Evolutionary conservation across 2,888 invertebrate species (phyloP), one percentile per base, ranked within the genome.

Genomic region (Drosophila lutescens): DNA sequence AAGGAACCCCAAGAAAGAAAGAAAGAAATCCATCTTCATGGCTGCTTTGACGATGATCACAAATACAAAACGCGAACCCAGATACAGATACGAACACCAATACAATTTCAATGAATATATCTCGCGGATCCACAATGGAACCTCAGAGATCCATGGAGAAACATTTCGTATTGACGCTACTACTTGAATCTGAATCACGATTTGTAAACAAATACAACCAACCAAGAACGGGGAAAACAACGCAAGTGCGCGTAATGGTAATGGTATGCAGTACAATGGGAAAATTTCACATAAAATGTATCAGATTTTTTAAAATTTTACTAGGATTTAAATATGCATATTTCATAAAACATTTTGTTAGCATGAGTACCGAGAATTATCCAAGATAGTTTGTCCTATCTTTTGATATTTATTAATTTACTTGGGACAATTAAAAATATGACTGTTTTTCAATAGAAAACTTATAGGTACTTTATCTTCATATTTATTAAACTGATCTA

Each of bases 21-120:
- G 81, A 88, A 77, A 89, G 89, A 87, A 89, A 86, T 86, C 89
- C 89, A 89, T 89, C 88, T 89, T 89, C 88, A 76, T 80, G 66
- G 74, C 58, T 58, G 78, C 86, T 68, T 80, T 78, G 69, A 76
- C 73, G 81, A 79, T 67, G 68, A 80, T 83, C 86, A 79, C 78
- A 68, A 41, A 54, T 41, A 79, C 68, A 59, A 58, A 69, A 67
- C 65, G 34, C 9, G 8, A 20, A 20, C 49, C 20, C 15, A 15
- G 3, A 30, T 54, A 40, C 1, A 47, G 26, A 38, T 34, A 34
- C 10, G 32, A 43, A 57, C 23, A 40, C 65, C 44, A 65, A 63
- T 49, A 44, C 53, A 23, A 23, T 32, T 15, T 2, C 38, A 55
- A 26, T 17, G 17, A 10, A 32, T 15, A 7, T 32, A 47, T 47